Conservation (phyloP, 2,888 invertebrate genomes). For the Corbicula japonica region DNA sequence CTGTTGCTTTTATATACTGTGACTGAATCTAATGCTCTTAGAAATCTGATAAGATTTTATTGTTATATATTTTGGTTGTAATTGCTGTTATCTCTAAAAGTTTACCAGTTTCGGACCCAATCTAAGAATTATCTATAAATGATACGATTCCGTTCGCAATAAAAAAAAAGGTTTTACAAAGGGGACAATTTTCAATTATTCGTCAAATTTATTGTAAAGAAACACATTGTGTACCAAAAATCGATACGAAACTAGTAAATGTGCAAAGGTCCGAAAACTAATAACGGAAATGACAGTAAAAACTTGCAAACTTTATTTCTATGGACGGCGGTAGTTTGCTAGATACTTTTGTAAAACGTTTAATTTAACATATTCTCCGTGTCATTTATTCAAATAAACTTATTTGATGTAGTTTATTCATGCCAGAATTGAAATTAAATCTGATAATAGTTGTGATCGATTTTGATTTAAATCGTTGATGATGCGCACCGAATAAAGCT, state of each 20-base stretch:
- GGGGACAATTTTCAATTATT: no score
- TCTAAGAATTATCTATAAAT: no score
- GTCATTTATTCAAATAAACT: constrained; percentile 14
- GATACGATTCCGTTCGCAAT: no score
- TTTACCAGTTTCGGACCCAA: no score
- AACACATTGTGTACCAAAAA: no score
- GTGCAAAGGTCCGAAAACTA: neutral
- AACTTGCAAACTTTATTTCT: constrained; percentile 5
- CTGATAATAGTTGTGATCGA: constrained; percentile 4
- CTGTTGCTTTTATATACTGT: no score
- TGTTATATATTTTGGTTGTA: no score
- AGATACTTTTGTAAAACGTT: neutral
- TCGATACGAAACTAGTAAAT: neutral
- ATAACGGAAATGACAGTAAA: neutral
- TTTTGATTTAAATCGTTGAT: constrained; percentile 4
- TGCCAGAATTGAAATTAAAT: neutral
- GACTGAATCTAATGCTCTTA: no score
- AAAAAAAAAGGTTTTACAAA: no score
- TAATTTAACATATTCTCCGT: constrained; percentile 8
- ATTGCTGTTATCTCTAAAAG: no score
- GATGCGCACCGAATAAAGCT: constrained; percentile 2
- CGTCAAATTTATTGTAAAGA: no score
- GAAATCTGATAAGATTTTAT: no score
- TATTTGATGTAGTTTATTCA: constrained; percentile 10
- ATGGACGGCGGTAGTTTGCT: constrained; percentile 1